Evolutionary conservation across 2,113 vertebrate species (phyloP).

Genomic region (Procavia capensis): DNA sequence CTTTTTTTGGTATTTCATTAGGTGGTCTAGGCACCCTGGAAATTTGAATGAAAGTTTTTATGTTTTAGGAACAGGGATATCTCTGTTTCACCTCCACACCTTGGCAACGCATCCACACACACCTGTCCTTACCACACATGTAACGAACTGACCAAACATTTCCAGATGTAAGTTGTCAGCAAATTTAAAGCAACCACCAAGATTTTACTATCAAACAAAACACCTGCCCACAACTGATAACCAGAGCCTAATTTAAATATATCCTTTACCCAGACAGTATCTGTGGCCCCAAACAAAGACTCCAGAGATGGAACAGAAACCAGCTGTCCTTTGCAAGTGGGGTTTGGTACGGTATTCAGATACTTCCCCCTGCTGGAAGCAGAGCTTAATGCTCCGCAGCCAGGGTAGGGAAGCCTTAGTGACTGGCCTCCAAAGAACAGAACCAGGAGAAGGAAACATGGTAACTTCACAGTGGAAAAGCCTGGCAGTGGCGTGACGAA

Average conservation of each 20-base stretch:
- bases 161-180: neutral
- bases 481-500: neutral
- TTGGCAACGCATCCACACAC: neutral
- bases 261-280: neutral
- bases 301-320: neutral
- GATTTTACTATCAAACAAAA: slow-evolving; percentile 45
- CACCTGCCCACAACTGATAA: neutral
- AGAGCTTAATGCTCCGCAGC: neutral
- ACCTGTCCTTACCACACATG: neutral
- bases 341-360: neutral
- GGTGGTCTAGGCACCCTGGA: slow-evolving; percentile 74
- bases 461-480: neutral
- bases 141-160: neutral
- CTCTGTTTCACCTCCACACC: neutral
- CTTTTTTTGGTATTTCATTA: slow-evolving; percentile 71
- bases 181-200: neutral
- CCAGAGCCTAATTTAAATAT: slow-evolving; percentile 20
- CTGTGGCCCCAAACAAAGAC: neutral
- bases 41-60: slow-evolving; percentile 69
- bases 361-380: neutral
- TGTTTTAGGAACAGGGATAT: slow-evolving; percentile 54
- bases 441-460: neutral
- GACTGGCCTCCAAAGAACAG: neutral
- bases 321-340: neutral
- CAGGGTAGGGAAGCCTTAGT: neutral